Evolutionary conservation across 1,140 invertebrate species (phyloP).

Genomic region (Dufourea novaeangliae): DNA sequence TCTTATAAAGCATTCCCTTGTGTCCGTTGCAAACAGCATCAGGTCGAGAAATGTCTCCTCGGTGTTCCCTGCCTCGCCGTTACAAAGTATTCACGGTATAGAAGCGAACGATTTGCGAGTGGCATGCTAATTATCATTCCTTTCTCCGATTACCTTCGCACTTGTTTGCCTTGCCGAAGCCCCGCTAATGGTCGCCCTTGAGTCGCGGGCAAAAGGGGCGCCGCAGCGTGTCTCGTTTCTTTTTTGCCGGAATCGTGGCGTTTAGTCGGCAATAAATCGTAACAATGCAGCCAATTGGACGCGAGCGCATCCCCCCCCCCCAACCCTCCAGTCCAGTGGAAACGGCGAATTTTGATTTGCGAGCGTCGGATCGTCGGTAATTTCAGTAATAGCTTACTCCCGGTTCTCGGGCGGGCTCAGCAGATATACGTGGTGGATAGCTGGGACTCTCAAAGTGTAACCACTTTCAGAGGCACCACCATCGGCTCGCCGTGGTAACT

Average conservation of each 20-base stretch:
- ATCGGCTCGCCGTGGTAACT: constrained; percentile 74
- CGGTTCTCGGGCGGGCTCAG: constrained; percentile 54
- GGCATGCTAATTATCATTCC: constrained; percentile 49
- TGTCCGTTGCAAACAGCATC: constrained; percentile 21
- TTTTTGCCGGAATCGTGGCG: constrained; percentile 52
- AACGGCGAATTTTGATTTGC: constrained; percentile 80
- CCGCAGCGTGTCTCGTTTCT: constrained; percentile 38
- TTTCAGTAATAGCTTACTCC: constrained; percentile 81
- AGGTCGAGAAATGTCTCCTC: constrained; percentile 26
- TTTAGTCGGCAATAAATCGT: constrained; percentile 66
- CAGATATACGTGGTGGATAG: constrained; percentile 44
- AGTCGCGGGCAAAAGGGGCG: constrained; percentile 21
- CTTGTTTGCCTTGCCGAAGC: constrained; percentile 50
- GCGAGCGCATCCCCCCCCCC: constrained; percentile 53
- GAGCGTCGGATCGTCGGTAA: constrained; percentile 80
- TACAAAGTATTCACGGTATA: neutral
- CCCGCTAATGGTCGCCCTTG: constrained; percentile 31
- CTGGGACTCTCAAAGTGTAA: constrained; percentile 67
- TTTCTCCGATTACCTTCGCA: constrained; percentile 43
- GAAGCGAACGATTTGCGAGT: constrained; percentile 4
- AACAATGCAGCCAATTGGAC: constrained; percentile 57
- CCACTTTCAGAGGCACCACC: constrained; percentile 69
- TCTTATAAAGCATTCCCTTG: neutral
- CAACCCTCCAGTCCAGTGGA: too few species aligned
- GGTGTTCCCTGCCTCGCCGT: constrained; percentile 15